These are phyloP conservation scores for Chunga burmeisteri DNA, from an alignment of 2,113 vertebrate genomes.

Conservation along the genomic window DNA sequence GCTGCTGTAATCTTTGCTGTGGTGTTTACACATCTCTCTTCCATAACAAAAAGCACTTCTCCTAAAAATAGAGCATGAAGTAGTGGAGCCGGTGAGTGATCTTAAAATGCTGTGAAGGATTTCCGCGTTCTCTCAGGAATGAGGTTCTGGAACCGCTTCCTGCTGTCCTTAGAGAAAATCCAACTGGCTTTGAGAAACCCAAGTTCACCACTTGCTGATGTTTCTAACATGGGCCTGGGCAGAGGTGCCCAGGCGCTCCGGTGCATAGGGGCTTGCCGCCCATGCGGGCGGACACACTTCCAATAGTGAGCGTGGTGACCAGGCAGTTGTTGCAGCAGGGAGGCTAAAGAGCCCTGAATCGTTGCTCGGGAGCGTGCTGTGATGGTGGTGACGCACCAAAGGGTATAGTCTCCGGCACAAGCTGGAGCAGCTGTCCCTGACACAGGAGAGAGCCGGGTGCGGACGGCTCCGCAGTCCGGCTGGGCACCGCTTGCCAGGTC, in stretches of 20 bases:
- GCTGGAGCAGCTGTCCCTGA: neutral
- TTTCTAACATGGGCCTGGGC: neutral
- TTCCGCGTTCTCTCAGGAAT: neutral
- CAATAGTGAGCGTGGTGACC: neutral
- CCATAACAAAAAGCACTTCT: neutral
- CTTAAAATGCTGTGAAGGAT: accelerated
- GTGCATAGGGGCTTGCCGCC: neutral
- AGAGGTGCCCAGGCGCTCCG: neutral
- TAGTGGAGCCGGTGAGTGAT: neutral
- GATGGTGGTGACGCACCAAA: accelerated
- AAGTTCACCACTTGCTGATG: neutral
- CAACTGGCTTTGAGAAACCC: neutral
- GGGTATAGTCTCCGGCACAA: neutral
- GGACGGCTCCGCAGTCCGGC: neutral
- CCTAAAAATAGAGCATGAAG: neutral
- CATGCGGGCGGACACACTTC: accelerated
- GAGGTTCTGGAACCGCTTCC: neutral
- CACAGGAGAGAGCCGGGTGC: neutral
- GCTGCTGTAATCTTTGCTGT: neutral
- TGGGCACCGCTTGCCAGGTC: neutral
- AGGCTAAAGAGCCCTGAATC: neutral
- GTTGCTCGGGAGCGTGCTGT: accelerated
- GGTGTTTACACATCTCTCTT: neutral
- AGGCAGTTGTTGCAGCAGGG: neutral
- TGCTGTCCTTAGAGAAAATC: neutral